Evolutionary conservation across 1,140 invertebrate genomes (phyloP).

Genomic region (Listronotus oregonensis): DNA sequence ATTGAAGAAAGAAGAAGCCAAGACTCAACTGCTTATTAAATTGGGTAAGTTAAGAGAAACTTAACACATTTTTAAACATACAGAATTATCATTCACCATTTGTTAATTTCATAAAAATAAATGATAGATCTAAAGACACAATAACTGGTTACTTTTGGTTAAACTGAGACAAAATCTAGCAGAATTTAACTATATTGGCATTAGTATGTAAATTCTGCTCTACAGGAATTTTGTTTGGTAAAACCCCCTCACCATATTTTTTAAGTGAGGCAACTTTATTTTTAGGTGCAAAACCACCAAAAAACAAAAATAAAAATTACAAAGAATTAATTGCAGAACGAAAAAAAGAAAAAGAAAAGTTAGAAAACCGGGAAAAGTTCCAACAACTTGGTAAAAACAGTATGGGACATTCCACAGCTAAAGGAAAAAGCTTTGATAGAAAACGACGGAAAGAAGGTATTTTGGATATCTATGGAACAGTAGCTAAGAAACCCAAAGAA

Average conservation of each 20-base stretch:
- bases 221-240: too few relatives aligned
- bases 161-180: too few relatives aligned
- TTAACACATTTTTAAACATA: too few relatives aligned
- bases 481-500: too few relatives aligned
- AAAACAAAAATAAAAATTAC: constrained; percentile 64
- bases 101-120: too few relatives aligned
- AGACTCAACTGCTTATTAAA: constrained; percentile 64
- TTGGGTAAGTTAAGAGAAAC: constrained; percentile 59
- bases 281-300: constrained; percentile 65
- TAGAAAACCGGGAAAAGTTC: constrained; percentile 56
- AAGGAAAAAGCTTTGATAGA: constrained; percentile 54
- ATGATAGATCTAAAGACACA: too few relatives aligned
- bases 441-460: constrained; percentile 47
- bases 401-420: constrained; percentile 57
- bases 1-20: constrained; percentile 62
- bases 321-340: constrained; percentile 59
- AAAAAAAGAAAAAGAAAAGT: constrained; percentile 51
- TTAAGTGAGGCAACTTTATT: too few relatives aligned
- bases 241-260: too few relatives aligned
- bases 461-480: constrained; percentile 54
- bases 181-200: too few relatives aligned
- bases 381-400: constrained; percentile 59
- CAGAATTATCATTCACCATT: too few relatives aligned
- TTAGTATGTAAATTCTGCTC: too few relatives aligned
- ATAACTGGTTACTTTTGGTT: too few relatives aligned